These are phyloP conservation scores for Hirtodrosophila histrioides DNA, from an alignment of 2,888 invertebrate species.

Conservation along the genomic window DNA sequence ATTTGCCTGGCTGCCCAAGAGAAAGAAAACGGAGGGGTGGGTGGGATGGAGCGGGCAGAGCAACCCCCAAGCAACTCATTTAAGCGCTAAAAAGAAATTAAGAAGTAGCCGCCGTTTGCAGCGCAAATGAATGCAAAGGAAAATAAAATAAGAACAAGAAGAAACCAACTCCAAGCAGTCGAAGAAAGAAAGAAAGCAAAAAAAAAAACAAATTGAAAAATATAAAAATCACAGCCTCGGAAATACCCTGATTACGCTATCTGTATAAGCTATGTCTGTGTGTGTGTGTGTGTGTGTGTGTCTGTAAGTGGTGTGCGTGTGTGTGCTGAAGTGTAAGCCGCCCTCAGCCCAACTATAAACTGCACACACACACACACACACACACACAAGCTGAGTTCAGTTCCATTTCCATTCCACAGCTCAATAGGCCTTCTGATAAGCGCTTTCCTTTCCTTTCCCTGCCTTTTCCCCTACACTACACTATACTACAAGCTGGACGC, in stretches of 20 bases:
- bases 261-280: conserved; percentile 55
- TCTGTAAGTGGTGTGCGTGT: conserved; percentile 14
- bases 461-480: too few species aligned
- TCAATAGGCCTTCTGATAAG: conserved; percentile 81
- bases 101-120: conserved; percentile 63
- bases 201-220: conserved; percentile 73
- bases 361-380: conserved; percentile 18
- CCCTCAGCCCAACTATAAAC: conserved; percentile 39
- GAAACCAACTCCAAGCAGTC: conserved; percentile 16
- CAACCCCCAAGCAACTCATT: conserved; percentile 66
- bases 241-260: conserved; percentile 82
- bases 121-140: conserved; percentile 67
- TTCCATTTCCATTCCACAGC: conserved; percentile 61
- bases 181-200: conserved; percentile 33
- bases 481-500: conserved; percentile 7
- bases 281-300: conserved; percentile 11
- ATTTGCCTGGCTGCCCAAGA: conserved; percentile 55
- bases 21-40: background rate
- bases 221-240: conserved; percentile 82
- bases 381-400: conserved; percentile 15
- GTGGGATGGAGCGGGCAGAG: background rate
- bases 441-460: conserved; percentile 28
- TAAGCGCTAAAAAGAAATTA: conserved; percentile 78
- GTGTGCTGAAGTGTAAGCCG: conserved; percentile 54
- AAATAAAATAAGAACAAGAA: conserved; percentile 40